Evolutionary conservation across 2,888 invertebrate species (phyloP), one percentile per base, ranked within the genome.

Genomic region (Thumatha senex): DNA sequence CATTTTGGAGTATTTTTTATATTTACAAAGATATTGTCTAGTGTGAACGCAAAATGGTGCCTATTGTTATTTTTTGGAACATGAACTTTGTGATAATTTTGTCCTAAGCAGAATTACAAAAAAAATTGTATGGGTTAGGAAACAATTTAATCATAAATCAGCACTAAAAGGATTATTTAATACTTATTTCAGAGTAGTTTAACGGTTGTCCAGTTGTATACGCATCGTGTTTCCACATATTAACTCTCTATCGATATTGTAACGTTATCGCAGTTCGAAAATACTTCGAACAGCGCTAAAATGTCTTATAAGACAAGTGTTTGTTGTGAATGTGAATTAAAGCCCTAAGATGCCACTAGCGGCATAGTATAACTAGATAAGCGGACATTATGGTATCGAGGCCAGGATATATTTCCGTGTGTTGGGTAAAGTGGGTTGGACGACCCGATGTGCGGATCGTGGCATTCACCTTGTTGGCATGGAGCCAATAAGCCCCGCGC

Each of bases 381-480:
- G 74, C 69, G 67, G 64, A 72, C 60, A 73, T 71, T 71, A 60
- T 66, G 60, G 61, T 65, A 70, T 70, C 60, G 62, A 65, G 70
- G 64, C 62, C 68, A 67, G 70, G 74, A 71, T 76, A 74, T 79
- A 77, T 79, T 79, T 78, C 77, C 75, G 75, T 67, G 67, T 84
- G 82, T 80, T 78, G 78, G 76, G 82, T 80, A 79, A 88, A 88
- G 82, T 87, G 86, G 84, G 86, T 84, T 86, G 85, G 76, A 75
- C 76, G 74, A 78, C 77, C 74, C 75, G 78, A 74, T 80, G 84
- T 82, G 86, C 80, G 82, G 80, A 70, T 78, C 80, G 89, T 91
- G 91, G 91, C 91, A 91, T 90, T 91, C 90, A 90, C 91, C 91
- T 91, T 89, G 90, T 90, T 91, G 91, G 91, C 88, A 60, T 60